Conservation (phyloP, 2,113 vertebrate species). For the Lepidothrix coronata region DNA sequence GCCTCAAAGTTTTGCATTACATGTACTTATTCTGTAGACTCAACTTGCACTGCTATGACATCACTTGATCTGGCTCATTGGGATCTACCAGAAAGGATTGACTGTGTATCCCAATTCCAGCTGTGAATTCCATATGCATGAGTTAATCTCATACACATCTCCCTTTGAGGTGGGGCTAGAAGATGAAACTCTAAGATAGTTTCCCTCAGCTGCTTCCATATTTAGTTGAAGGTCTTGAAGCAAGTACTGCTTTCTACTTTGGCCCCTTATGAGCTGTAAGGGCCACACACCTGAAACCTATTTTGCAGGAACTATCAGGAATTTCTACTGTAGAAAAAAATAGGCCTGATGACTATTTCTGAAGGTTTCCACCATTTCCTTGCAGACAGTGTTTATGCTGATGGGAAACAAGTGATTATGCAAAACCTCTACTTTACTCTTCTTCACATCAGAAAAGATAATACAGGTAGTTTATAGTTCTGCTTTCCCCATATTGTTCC, state of each 20-base stretch:
- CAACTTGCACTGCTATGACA: not conserved
- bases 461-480: not conserved
- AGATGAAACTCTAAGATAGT: not conserved
- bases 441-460: not conserved
- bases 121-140: not conserved
- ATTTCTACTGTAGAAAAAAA: not conserved
- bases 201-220: not conserved
- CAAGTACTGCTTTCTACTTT: not conserved
- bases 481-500: not conserved
- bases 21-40: not conserved
- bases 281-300: not conserved
- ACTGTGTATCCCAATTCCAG: not conserved
- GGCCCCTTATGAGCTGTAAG: not conserved
- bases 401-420: not conserved
- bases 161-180: not conserved
- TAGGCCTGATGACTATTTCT: not conserved
- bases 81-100: not conserved
- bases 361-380: not conserved
- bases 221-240: not conserved
- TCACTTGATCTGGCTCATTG: not conserved
- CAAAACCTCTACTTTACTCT: not conserved
- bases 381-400: not conserved
- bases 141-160: not conserved
- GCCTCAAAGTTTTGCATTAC: not conserved
- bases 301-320: not conserved